These are phyloP conservation scores for Coenonympha glycerion DNA, from an alignment of 2,888 invertebrate species.

Conservation along the genomic window DNA sequence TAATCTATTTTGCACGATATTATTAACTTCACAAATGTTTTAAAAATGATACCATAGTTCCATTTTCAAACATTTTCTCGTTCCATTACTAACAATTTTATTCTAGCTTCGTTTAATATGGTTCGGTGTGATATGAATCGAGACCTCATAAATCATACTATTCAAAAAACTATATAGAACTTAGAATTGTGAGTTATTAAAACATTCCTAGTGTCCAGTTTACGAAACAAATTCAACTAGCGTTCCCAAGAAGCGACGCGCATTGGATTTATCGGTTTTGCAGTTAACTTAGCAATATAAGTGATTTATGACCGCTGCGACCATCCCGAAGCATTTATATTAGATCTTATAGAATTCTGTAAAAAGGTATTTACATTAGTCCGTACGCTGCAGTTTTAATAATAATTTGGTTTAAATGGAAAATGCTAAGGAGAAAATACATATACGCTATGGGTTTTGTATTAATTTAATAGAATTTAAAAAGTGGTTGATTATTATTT, in stretches of 20 bases:
- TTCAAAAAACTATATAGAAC: neutral
- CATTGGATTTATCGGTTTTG: conserved; percentile 20
- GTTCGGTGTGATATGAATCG: neutral
- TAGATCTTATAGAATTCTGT: neutral
- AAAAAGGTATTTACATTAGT: neutral
- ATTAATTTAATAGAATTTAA: no score
- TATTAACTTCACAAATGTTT: no score
- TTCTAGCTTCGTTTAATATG: no score
- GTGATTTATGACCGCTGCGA: conserved; percentile 17
- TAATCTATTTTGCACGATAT: no score
- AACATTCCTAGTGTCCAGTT: conserved; percentile 4
- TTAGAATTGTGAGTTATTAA: neutral
- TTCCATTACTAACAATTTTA: no score
- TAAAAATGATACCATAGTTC: no score
- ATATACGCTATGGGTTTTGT: no score
- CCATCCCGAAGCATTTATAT: conserved; percentile 15
- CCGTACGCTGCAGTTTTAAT: no score
- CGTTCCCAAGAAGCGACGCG: conserved; percentile 11
- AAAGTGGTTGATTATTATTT: no score
- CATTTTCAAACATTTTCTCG: no score
- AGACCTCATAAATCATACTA: neutral
- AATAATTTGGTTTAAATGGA: no score
- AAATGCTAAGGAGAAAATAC: no score
- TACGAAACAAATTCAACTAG: conserved; percentile 8
- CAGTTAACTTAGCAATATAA: conserved; percentile 22